Percentiles rank a stretch among this genome's conserved stretches.
phyloP scores from a whole-genome alignment of 1,140 invertebrate genomes.

The Holcopasites calliopsidis region DNA sequence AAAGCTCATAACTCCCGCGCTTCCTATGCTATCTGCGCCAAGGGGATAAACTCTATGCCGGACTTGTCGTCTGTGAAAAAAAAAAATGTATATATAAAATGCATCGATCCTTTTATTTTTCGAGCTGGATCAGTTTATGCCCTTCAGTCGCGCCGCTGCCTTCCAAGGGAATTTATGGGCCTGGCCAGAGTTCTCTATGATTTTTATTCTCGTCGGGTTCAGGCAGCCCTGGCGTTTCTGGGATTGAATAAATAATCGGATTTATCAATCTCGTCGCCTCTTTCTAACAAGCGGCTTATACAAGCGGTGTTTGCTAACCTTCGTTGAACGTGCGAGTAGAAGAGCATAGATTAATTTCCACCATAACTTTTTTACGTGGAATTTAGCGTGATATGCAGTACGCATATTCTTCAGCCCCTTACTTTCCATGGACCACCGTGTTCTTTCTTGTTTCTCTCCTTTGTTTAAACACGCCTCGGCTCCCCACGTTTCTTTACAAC shows the following conservation, averaged over 20 bases:
- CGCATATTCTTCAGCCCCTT: not conserved
- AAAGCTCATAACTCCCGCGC: constrained; percentile 38
- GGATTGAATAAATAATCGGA: not conserved
- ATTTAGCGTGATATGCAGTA: not conserved
- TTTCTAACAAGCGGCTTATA: too few species aligned
- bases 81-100: constrained; percentile 16
- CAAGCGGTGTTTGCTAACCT: too few species aligned
- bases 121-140: constrained; percentile 5
- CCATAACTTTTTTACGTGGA: too few species aligned
- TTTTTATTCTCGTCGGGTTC: not conserved
- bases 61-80: not conserved
- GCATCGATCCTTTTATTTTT: constrained; percentile 11
- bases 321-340: too few species aligned
- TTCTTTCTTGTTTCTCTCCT: too few species aligned
- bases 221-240: not conserved
- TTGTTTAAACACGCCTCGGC: too few species aligned
- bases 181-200: not conserved
- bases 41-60: constrained; percentile 29
- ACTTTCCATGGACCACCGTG: too few species aligned
- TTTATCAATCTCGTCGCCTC: not conserved
- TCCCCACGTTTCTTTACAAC: too few species aligned
- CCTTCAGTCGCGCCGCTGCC: not conserved
- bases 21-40: constrained; percentile 30
- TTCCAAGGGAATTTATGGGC: constrained; percentile 12
- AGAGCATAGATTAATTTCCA: too few species aligned